These are phyloP conservation scores for Peromyscus polionotus DNA, from an alignment of 2,113 vertebrate species.

Conservation along the genomic window DNA sequence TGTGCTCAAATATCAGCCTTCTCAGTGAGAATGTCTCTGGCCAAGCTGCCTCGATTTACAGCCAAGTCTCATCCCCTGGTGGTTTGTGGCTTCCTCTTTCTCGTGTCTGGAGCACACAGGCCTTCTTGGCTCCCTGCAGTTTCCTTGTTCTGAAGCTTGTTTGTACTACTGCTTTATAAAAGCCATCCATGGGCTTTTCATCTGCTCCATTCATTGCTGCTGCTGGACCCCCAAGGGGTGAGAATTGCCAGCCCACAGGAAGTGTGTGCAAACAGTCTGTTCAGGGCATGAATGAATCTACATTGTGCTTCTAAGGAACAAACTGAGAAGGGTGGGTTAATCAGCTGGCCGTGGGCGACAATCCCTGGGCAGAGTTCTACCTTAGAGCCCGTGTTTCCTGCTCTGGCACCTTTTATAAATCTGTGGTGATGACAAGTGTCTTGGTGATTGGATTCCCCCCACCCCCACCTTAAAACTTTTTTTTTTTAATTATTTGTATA, in stretches of 20 bases:
- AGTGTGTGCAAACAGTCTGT: background rate
- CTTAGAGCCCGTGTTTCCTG: background rate
- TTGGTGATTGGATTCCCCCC: background rate
- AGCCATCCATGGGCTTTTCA: background rate
- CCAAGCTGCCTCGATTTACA: background rate
- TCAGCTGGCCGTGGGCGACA: accelerated
- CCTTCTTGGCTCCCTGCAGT: background rate
- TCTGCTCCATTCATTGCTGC: background rate
- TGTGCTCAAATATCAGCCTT: background rate
- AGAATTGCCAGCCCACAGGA: background rate
- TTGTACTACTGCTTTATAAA: background rate
- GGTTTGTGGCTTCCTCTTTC: background rate
- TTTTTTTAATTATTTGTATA: background rate
- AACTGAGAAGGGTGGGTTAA: background rate
- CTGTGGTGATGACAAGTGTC: accelerated
- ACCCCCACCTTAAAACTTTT: background rate
- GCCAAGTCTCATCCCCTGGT: background rate
- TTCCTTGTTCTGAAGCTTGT: background rate
- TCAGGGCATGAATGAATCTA: background rate
- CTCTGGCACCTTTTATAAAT: no score
- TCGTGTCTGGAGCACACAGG: background rate
- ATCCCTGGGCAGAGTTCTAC: background rate
- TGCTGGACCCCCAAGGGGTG: background rate
- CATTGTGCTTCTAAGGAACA: background rate
- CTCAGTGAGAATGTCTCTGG: background rate